A percentile compares a stretch with the other conserved stretches of the same genome.
Conservation (phyloP, 37 sponge, comb jelly and placozoan species). For the Aplysina aerophoba region DNA sequence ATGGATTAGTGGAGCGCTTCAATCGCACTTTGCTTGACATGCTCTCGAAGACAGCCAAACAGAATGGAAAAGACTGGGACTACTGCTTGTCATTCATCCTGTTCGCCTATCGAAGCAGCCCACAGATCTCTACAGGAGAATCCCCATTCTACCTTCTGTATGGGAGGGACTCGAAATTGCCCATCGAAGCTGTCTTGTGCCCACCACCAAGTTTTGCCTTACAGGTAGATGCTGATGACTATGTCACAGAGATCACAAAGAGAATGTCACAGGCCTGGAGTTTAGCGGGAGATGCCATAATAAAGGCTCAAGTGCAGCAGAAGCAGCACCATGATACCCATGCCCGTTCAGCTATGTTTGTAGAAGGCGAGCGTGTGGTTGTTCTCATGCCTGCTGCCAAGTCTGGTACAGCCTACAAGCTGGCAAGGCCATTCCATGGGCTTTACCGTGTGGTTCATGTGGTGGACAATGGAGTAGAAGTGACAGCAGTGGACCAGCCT, state of each 20-base stretch:
- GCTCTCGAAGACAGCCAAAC: conserved; percentile 39
- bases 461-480: too few species aligned
- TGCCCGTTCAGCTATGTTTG: too few species aligned
- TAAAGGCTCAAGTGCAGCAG: too few species aligned
- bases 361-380: conserved; percentile 42
- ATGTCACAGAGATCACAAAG: too few species aligned
- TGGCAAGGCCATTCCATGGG: conserved; percentile 27
- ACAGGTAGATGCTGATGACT: conserved; percentile 7
- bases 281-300: too few species aligned
- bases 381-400: conserved; percentile 28
- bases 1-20: conserved; percentile 60
- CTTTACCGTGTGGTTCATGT: conserved; percentile 32
- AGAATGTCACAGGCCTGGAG: too few species aligned
- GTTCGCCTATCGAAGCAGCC: conserved; percentile 40
- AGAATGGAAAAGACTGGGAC: conserved; percentile 50
- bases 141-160: conserved; percentile 53
- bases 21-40: conserved; percentile 41
- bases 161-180: conserved; percentile 38
- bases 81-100: conserved; percentile 28
- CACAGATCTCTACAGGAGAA: conserved; percentile 32
- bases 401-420: background rate
- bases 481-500: too few species aligned
- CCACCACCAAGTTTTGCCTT: background rate
- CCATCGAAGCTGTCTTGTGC: background rate
- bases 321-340: too few species aligned